These are phyloP conservation scores for Drosophila birchii DNA, from an alignment of 2,888 invertebrate species.

Conservation along the genomic window DNA sequence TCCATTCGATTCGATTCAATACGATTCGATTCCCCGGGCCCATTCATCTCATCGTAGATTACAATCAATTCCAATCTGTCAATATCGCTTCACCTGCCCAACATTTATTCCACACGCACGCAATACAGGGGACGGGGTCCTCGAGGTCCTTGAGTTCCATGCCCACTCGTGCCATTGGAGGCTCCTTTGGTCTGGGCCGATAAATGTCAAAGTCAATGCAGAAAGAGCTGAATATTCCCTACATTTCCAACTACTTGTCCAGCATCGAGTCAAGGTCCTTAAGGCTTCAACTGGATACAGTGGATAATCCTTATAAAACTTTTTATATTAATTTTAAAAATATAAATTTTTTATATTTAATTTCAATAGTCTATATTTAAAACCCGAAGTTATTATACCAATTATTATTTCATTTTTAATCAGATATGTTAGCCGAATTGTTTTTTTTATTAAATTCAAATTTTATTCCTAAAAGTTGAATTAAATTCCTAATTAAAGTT, in stretches of 20 bases:
- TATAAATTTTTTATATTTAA: background rate
- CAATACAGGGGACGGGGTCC: background rate
- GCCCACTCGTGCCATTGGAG: background rate
- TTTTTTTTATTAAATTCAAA: no score
- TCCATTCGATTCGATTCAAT: constrained; percentile 16
- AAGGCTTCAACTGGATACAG: constrained; percentile 26
- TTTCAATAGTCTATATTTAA: no score
- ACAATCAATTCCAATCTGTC: constrained; percentile 55
- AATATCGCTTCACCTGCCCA: constrained; percentile 51
- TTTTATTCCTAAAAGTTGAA: no score
- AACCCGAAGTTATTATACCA: no score
- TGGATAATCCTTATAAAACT: background rate
- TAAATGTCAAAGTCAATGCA: constrained; percentile 79
- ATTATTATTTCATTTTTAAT: no score
- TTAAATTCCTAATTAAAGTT: no score
- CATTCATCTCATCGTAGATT: constrained; percentile 50
- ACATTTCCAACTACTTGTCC: constrained; percentile 26
- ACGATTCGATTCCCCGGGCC: constrained; percentile 19
- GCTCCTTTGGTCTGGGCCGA: constrained; percentile 39
- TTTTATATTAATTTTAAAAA: no score
- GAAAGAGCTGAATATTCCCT: constrained; percentile 53
- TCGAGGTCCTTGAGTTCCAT: background rate
- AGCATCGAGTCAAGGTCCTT: constrained; percentile 57
- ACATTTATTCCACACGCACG: constrained; percentile 26
- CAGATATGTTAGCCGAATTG: no score